Evolutionary conservation across 2,888 invertebrate species (phyloP), one percentile per base, ranked within the genome.

Genomic region (Kuschelorhynchus macadamiae): DNA sequence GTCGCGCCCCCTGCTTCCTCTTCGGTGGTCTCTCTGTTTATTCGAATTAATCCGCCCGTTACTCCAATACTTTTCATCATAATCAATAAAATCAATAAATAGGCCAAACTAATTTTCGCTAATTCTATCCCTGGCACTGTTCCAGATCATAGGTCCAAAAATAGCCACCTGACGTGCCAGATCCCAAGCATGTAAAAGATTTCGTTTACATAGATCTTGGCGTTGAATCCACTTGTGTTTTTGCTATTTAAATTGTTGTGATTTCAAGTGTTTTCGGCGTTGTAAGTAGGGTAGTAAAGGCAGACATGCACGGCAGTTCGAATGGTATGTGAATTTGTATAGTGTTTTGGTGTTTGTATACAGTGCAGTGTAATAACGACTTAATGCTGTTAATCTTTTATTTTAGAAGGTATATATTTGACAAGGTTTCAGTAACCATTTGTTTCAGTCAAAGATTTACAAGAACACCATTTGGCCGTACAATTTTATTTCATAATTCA

Each of bases 101-200:
- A 65, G 65, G 50, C 50, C 49, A 57, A 56, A 56, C 62, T 50
- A 47, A 9, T 7, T 67, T 21, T 63, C 41, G 53, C 42, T 61
- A 33, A 44, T 30, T 33, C 60, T 30, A 46, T 60, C 36, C 59
- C 55, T 69, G 69, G 69, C 69, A 47, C 12, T 9, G 30, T 36
- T 56, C 69, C 69, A 69, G 53, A 18, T 52, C 39, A 25, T 57
- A 39, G 49, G 53, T 53, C 53, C 65, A 32, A 65, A 69, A 69
- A 69, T 69, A 69, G 55, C 65, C 42, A 47, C 55, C 60, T 55
- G 42, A 47, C 57, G 36, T 42, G 46, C 69, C 60, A 59, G 60
- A 69, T 60, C 21, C 42, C 41, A 60, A 47, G 44, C 60, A 39
- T 61, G 64, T 56, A 61, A 52, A 63, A 47, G 47, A 47, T 59